Conservation (phyloP, 2,113 vertebrate species). For the Nycticryphes semicollaris region DNA sequence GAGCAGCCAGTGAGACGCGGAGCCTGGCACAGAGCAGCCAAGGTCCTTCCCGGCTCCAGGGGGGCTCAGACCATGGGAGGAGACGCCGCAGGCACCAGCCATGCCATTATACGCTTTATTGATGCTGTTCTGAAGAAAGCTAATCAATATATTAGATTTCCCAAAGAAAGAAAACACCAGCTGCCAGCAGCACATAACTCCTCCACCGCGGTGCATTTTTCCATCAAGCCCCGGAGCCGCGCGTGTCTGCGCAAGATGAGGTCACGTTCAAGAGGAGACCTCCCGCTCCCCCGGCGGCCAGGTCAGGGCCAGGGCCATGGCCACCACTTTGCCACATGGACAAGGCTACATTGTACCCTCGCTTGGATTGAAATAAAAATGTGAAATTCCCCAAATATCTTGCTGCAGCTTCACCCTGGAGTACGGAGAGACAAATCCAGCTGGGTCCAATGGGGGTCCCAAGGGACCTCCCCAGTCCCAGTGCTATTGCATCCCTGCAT, state of each 20-base stretch:
- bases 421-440: neutral
- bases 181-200: slow-evolving; percentile 58
- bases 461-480: accelerated
- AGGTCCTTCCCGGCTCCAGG: slow-evolving; percentile 53
- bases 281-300: neutral
- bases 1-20: neutral
- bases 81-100: slow-evolving; percentile 63
- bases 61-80: slow-evolving; percentile 41
- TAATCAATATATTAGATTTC: slow-evolving; percentile 78
- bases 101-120: slow-evolving; percentile 71
- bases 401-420: accelerated
- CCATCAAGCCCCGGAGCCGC: slow-evolving; percentile 25
- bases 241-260: slow-evolving; percentile 16
- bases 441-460: accelerated
- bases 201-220: slow-evolving; percentile 3
- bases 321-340: accelerated
- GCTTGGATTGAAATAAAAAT: neutral
- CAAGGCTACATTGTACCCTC: accelerated
- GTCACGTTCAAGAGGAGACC: slow-evolving; percentile 38
- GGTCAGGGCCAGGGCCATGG: slow-evolving; percentile 29
- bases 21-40: neutral
- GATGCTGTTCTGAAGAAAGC: slow-evolving; percentile 74
- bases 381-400: neutral
- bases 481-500: neutral
- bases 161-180: slow-evolving; percentile 73